Evolutionary conservation across 2,797 vertebrate genomes (phyloP).

Genomic region (Hyperoplus lanceolatus): DNA sequence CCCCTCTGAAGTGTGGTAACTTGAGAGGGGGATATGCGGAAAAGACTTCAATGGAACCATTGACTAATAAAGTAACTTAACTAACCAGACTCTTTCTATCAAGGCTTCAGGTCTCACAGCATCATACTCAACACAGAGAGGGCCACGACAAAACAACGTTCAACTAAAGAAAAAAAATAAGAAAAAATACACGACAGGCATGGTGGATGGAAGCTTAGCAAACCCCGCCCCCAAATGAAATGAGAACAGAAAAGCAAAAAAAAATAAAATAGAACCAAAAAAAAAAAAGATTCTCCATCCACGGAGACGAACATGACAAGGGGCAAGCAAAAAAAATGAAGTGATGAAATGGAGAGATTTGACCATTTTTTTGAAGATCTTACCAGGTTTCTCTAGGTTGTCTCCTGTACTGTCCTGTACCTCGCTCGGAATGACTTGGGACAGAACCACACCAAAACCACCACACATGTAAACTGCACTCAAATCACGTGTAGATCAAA

Average conservation of each 20-base stretch:
- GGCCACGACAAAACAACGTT: slow-evolving; percentile 19
- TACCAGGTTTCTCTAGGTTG: slow-evolving; percentile 87
- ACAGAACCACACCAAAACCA: slow-evolving; percentile 86
- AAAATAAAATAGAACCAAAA: slow-evolving; percentile 8
- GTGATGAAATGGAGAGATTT: slow-evolving; percentile 68
- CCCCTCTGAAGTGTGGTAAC: no score
- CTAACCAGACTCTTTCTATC: slow-evolving; percentile 66
- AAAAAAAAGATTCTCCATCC: slow-evolving; percentile 44
- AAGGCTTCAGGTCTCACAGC: slow-evolving; percentile 45
- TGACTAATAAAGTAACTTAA: no score
- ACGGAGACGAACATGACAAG: slow-evolving; percentile 40
- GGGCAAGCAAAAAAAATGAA: slow-evolving; percentile 67
- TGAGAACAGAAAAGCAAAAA: slow-evolving; percentile 51
- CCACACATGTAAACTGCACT: slow-evolving; percentile 73
- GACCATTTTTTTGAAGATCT: slow-evolving; percentile 62
- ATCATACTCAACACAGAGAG: slow-evolving; percentile 45
- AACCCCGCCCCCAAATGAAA: slow-evolving; percentile 45
- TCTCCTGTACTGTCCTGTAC: slow-evolving; percentile 87
- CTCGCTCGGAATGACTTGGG: slow-evolving; percentile 87
- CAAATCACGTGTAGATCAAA: slow-evolving; percentile 35
- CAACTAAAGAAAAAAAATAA: not conserved
- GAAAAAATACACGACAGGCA: slow-evolving; percentile 34
- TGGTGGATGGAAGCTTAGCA: slow-evolving; percentile 41
- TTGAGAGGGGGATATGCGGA: no score
- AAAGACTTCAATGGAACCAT: no score